Percentiles rank a stretch among this genome's conserved stretches.
Evolutionary conservation across 2,113 vertebrate genomes (phyloP).

Genomic region (Hemibagrus wyckioides): DNA sequence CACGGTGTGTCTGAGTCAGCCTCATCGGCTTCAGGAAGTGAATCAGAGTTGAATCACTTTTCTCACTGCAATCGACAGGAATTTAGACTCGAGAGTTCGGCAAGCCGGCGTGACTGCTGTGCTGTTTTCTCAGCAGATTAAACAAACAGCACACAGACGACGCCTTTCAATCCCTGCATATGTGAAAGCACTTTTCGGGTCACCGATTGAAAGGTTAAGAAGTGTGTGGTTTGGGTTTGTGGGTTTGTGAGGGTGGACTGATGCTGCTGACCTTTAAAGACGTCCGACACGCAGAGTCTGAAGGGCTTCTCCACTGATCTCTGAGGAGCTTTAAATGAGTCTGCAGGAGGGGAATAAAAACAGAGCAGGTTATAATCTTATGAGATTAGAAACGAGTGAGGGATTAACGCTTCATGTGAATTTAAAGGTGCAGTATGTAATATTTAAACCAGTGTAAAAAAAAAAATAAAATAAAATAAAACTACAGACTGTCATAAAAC

Average conservation of each 20-base stretch:
- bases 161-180: background rate
- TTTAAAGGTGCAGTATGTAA: background rate
- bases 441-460: too few relatives aligned
- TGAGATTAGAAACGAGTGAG: background rate
- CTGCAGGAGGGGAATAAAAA: conserved; percentile 63
- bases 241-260: background rate
- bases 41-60: background rate
- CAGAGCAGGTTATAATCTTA: background rate
- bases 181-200: background rate
- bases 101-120: background rate
- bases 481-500: background rate
- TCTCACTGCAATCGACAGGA: background rate
- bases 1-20: background rate
- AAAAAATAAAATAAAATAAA: too few relatives aligned
- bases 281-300: conserved; percentile 92
- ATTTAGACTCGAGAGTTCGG: background rate
- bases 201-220: background rate
- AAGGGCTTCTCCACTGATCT: conserved; percentile 93
- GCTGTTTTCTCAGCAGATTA: background rate
- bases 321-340: conserved; percentile 90
- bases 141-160: background rate
- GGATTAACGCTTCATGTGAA: background rate
- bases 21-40: background rate
- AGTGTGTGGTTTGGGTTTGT: background rate
- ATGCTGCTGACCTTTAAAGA: conserved; percentile 89